A percentile compares a stretch with the other conserved stretches of the same genome.
Conservation (phyloP, 2,888 invertebrate species). For the Drosophila nr. perissopoda region DNA sequence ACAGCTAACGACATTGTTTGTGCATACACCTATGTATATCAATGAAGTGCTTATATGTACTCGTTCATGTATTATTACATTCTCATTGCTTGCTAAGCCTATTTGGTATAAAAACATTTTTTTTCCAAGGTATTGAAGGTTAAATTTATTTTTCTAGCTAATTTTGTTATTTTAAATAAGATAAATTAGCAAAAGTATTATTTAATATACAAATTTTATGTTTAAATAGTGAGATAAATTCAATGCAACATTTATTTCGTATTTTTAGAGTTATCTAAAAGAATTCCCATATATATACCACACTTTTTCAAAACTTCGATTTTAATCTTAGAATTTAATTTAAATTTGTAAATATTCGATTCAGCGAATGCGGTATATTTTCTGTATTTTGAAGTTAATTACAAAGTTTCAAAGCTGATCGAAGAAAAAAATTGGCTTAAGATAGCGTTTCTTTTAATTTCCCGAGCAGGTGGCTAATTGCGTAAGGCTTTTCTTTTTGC, state of each 20-base stretch:
- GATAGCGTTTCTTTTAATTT: slow-evolving; percentile 23
- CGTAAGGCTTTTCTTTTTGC: slow-evolving; percentile 25
- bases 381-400: background rate
- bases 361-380: background rate
- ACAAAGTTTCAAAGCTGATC: background rate
- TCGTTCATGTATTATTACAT: slow-evolving; percentile 23
- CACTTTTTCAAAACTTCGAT: background rate
- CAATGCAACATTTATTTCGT: background rate
- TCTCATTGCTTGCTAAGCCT: slow-evolving; percentile 18
- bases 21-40: slow-evolving; percentile 34
- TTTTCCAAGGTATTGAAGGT: background rate
- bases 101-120: slow-evolving; percentile 1
- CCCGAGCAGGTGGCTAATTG: slow-evolving; percentile 14
- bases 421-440: slow-evolving; percentile 16
- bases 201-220: background rate
- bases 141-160: background rate
- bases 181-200: background rate
- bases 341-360: background rate
- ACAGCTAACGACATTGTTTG: slow-evolving; percentile 59
- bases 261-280: background rate
- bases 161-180: background rate
- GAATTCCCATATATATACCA: background rate
- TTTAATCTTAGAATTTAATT: background rate
- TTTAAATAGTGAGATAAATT: background rate
- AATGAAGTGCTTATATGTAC: slow-evolving; percentile 21